Conservation (phyloP, 2,888 invertebrate species). For the Dromius quadrimaculatus region DNA sequence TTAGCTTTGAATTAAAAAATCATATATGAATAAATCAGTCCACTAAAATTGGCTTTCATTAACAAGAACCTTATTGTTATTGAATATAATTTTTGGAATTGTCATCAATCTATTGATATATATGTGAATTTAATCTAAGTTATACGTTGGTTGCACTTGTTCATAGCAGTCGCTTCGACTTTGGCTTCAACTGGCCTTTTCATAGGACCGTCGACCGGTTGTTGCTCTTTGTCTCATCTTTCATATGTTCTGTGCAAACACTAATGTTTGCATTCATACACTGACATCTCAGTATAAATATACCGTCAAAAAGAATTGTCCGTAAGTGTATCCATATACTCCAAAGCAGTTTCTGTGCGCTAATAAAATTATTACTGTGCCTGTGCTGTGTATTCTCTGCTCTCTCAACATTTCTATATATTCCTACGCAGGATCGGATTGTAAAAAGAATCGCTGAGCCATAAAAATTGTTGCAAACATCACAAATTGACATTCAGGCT, state of each 20-base stretch:
- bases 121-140: too few species aligned
- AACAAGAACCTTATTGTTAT: too few species aligned
- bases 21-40: too few species aligned
- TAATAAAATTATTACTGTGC: slow-evolving; percentile 40
- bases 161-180: slow-evolving; percentile 4
- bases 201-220: slow-evolving; percentile 63
- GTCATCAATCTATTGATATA: too few species aligned
- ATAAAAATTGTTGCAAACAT: too few species aligned
- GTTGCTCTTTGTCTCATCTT: slow-evolving; percentile 65
- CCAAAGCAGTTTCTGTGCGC: too few species aligned
- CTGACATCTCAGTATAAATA: slow-evolving; percentile 51
- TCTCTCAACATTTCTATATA: slow-evolving; percentile 8
- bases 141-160: slow-evolving; percentile 29
- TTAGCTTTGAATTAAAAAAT: too few species aligned
- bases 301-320: slow-evolving; percentile 29
- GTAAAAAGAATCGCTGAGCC: too few species aligned
- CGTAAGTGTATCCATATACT: slow-evolving; percentile 46
- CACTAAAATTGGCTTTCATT: too few species aligned
- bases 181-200: slow-evolving; percentile 25
- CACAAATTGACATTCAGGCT: too few species aligned
- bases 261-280: slow-evolving; percentile 50
- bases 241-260: slow-evolving; percentile 62
- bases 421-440: too few species aligned
- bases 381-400: not conserved
- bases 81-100: too few species aligned